phyloP scores from a whole-genome alignment of 1,140 invertebrate species.

The Maniola jurtina region DNA sequence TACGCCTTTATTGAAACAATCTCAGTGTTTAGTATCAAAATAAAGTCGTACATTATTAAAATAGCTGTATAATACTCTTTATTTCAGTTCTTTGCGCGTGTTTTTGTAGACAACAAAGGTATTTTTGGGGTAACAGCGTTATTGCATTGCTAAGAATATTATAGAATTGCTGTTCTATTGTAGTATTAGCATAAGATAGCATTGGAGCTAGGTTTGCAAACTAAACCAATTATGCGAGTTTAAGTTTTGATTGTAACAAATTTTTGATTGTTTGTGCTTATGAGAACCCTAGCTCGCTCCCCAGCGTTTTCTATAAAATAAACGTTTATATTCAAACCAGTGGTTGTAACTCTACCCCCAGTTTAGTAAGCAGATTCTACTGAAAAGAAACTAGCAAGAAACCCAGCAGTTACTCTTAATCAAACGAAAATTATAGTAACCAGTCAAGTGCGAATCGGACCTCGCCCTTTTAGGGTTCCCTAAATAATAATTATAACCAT shows the following conservation, averaged over 20 bases:
- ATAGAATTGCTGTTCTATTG: background rate
- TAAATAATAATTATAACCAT: too few relatives aligned
- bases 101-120: slow-evolving; percentile 8
- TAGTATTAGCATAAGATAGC: background rate
- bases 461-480: too few relatives aligned
- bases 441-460: too few relatives aligned
- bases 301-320: too few relatives aligned
- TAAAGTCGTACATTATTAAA: slow-evolving; percentile 26
- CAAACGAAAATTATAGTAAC: too few relatives aligned
- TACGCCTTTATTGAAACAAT: slow-evolving; percentile 9
- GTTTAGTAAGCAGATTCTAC: too few relatives aligned
- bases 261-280: background rate
- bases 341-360: too few relatives aligned
- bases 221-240: background rate
- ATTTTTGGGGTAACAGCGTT: background rate
- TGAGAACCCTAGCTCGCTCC: too few relatives aligned
- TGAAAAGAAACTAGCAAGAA: too few relatives aligned
- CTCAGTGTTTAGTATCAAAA: slow-evolving; percentile 27
- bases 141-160: slow-evolving; percentile 4
- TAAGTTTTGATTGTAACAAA: background rate
- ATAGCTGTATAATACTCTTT: background rate
- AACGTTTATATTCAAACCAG: too few relatives aligned
- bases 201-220: background rate
- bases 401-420: too few relatives aligned
- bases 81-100: background rate